Base-by-base conservation (phyloP, 1,140 invertebrate genomes). In the Chrysomallon squamiferum region DNA sequence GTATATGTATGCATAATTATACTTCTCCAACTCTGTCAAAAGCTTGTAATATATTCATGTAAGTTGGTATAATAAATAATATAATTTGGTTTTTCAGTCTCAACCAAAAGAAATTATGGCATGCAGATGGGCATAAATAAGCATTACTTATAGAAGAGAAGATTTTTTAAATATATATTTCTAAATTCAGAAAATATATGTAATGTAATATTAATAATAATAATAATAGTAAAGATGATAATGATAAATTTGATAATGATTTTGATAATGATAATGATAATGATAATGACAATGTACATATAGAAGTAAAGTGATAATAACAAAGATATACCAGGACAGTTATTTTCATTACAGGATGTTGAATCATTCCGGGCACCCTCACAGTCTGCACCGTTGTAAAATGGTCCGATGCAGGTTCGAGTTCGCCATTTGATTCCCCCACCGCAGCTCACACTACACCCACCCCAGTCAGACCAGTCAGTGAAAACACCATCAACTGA, bases 401-500 rank as follows among this genome's bases (percentile, higher is more conserved):
- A 47, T 6, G 76, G 75, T 11, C 50, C 66, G 7, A 62, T 65
- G 52, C 80, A 82, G 0, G 61, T 62, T 11, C 80, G 65, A 7
- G 60, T 88, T 9, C 95, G 89, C 57, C 89, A 90, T 9, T 91
- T 88, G 47, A 91, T 88, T 0, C 95, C 95, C 82, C 95, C 92
- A 0, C 95, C 95, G 81, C 95, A 98, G 0, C 92, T 92, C 0
- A 92, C 91, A 72, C 91, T 94, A 85, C 95, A 98, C 2, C 91
- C 88, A 5, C 93, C 91, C 95, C 95, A 97, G 90, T 32, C 91
- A 89, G 4, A 89, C 88, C 62, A 92, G n/a, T 65, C 59, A 15
- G 49, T 54, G 68, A 71, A 82, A 30, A 70, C 60, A 11, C 80
- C 80, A 68, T 81, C 76, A 27, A 82, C 80, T 82, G 25, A 32